Conservation (phyloP, 35 echinoderm and acorn worm genomes). For the Nesometra sesokonis region DNA sequence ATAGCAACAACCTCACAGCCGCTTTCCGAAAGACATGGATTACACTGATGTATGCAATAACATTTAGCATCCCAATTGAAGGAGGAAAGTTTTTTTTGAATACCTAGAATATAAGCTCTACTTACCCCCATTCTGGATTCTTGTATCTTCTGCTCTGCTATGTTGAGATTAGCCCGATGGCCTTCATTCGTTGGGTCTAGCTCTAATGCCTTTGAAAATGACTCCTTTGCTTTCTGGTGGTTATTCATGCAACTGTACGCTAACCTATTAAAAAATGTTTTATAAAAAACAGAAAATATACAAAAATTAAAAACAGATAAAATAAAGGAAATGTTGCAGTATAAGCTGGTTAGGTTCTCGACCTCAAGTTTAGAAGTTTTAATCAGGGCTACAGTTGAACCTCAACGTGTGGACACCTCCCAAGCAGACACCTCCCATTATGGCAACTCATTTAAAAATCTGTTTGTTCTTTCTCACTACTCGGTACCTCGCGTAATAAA, state of each 20-base stretch:
- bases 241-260: constrained; percentile 83
- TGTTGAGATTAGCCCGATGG: constrained; percentile 71
- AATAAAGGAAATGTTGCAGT: too few species aligned
- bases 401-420: too few species aligned
- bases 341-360: too few species aligned
- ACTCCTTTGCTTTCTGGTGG: constrained; percentile 58
- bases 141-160: constrained; percentile 86
- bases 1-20: constrained; percentile 13
- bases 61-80: neutral
- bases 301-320: too few species aligned
- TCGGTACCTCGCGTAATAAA: too few species aligned
- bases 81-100: neutral
- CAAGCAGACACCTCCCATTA: too few species aligned
- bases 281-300: too few species aligned
- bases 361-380: too few species aligned
- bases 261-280: constrained; percentile 44
- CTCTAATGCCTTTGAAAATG: constrained; percentile 73
- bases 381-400: too few species aligned
- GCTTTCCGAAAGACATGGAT: neutral
- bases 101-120: neutral
- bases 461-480: too few species aligned
- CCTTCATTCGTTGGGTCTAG: constrained; percentile 78
- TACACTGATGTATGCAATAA: neutral
- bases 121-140: constrained; percentile 61
- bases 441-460: too few species aligned